Conservation (phyloP, 2,888 invertebrate species). For the Tiliacea citrago region DNA sequence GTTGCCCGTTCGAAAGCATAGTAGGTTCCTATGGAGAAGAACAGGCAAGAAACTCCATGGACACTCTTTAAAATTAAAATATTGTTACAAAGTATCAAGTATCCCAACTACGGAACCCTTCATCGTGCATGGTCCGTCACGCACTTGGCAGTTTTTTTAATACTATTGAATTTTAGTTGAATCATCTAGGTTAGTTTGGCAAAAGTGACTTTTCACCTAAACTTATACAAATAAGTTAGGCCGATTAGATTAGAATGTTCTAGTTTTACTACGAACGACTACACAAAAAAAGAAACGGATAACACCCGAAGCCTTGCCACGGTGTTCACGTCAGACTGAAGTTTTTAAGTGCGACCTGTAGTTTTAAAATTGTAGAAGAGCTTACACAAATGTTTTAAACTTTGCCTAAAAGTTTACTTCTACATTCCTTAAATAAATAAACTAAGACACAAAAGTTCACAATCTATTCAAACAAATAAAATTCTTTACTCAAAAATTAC, state of each 20-base stretch:
- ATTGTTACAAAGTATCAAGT: too few species aligned
- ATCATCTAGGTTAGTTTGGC: not conserved
- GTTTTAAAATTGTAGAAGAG: not conserved
- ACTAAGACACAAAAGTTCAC: not conserved
- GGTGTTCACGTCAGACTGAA: conserved; percentile 22
- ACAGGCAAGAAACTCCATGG: too few species aligned
- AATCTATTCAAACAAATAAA: not conserved
- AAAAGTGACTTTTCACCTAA: not conserved
- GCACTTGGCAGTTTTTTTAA: not conserved
- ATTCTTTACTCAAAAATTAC: conserved; percentile 58
- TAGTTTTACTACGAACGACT: not conserved
- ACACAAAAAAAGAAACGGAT: conserved; percentile 15
- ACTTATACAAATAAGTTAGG: not conserved
- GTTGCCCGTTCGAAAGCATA: too few species aligned
- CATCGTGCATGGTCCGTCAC: too few species aligned
- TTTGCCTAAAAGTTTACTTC: not conserved
- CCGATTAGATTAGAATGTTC: conserved; percentile 6
- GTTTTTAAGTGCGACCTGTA: not conserved
- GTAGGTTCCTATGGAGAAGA: too few species aligned
- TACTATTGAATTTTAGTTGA: too few species aligned
- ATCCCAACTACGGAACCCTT: too few species aligned
- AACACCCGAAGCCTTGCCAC: conserved; percentile 34
- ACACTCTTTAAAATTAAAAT: too few species aligned
- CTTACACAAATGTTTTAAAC: not conserved
- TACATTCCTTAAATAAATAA: not conserved